phyloP scores from a whole-genome alignment of 53 echinoderm and acorn worm genomes.

The Pentamera pediparva region DNA sequence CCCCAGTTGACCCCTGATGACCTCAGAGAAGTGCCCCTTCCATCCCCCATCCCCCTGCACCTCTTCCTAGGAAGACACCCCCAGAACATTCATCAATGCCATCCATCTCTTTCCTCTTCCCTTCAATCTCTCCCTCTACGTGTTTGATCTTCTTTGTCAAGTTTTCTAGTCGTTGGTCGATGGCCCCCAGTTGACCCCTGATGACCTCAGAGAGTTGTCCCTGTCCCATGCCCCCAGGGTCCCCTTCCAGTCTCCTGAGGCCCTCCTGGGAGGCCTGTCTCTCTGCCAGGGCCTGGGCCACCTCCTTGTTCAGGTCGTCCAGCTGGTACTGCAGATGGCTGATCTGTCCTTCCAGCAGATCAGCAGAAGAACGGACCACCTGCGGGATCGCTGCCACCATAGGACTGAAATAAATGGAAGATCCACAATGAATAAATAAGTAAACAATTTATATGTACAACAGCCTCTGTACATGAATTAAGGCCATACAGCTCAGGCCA shows the following conservation, averaged over 20 bases:
- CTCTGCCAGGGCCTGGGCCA: slow-evolving; percentile 59
- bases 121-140: slow-evolving; percentile 68
- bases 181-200: slow-evolving; percentile 54
- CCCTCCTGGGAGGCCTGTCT: slow-evolving; percentile 57
- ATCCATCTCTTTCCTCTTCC: slow-evolving; percentile 59
- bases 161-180: slow-evolving; percentile 63
- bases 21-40: not conserved
- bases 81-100: not conserved
- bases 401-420: not conserved
- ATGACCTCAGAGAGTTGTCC: slow-evolving; percentile 34
- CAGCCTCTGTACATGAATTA: not conserved
- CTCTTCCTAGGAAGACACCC: too few species aligned
- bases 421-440: not conserved
- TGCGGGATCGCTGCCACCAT: slow-evolving; percentile 12
- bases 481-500: too few species aligned
- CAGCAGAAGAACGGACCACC: slow-evolving; percentile 47
- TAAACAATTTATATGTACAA: too few species aligned
- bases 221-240: not conserved
- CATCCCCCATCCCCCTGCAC: not conserved
- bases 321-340: slow-evolving; percentile 61
- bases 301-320: slow-evolving; percentile 61
- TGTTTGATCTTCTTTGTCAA: slow-evolving; percentile 84
- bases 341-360: slow-evolving; percentile 74
- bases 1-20: slow-evolving; percentile 59
- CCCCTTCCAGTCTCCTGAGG: slow-evolving; percentile 34